Conservation (phyloP, 92 coral and sea anemone species). For the Parazoanthus swiftii region DNA sequence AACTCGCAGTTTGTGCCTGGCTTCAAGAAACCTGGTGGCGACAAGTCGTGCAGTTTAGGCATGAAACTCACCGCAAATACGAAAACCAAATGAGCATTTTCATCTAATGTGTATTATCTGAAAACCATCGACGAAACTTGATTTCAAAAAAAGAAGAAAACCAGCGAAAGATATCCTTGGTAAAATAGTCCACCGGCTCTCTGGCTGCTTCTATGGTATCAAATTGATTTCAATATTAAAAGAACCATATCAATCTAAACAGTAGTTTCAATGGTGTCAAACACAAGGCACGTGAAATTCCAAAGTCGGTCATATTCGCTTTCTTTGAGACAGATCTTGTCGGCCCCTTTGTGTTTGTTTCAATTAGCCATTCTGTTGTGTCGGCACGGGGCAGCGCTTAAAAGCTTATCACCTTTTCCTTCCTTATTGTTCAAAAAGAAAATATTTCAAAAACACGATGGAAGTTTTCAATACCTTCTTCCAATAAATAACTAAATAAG, state of each 20-base stretch:
- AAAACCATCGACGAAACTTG: neutral
- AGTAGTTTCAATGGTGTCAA: neutral
- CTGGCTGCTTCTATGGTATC: neutral
- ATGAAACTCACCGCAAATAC: slow-evolving; percentile 1
- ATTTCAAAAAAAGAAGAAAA: neutral
- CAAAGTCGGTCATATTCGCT: neutral
- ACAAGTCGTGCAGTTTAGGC: neutral
- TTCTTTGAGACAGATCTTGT: slow-evolving; percentile 10
- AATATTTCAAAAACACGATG: neutral
- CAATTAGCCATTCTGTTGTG: slow-evolving; percentile 12
- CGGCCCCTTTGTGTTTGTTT: slow-evolving; percentile 2
- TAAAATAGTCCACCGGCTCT: neutral
- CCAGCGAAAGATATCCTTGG: neutral
- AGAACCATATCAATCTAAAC: neutral
- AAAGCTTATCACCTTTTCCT: neutral
- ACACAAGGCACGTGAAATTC: neutral
- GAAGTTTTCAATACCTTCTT: neutral
- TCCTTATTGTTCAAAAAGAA: neutral
- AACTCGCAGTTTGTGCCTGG: neutral
- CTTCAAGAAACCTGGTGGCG: neutral
- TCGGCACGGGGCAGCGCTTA: neutral
- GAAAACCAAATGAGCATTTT: neutral
- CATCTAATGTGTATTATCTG: neutral
- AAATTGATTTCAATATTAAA: neutral
- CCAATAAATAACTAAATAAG: neutral